These are phyloP conservation scores for Mythimna impura DNA, from an alignment of 2,888 invertebrate genomes.

Conservation along the genomic window DNA sequence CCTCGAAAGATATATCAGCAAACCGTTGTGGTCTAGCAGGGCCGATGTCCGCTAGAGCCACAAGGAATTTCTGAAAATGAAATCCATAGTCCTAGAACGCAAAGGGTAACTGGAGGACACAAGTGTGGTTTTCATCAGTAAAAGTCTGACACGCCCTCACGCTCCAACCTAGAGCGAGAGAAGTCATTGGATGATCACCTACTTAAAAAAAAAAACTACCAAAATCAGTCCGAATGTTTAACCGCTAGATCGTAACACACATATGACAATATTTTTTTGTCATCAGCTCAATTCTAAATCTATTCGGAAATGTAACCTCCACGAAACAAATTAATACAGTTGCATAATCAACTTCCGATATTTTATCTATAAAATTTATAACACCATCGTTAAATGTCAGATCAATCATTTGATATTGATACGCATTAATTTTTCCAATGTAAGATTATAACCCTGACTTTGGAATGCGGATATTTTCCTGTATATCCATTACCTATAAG, in stretches of 20 bases:
- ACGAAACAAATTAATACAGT: neutral
- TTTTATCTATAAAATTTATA: neutral
- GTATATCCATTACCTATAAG: neutral
- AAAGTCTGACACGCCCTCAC: no score
- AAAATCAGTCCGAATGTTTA: neutral
- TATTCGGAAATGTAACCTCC: neutral
- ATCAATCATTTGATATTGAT: neutral
- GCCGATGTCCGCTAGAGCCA: no score
- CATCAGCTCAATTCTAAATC: neutral
- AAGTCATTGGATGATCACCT: neutral
- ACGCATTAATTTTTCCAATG: neutral
- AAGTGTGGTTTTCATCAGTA: no score
- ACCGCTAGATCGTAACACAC: neutral
- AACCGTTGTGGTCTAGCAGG: no score
- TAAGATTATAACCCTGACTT: constrained; percentile 27
- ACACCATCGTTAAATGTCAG: constrained; percentile 1
- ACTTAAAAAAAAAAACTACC: neutral
- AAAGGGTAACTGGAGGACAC: no score
- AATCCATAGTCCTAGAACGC: no score
- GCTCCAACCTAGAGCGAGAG: no score
- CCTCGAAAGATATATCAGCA: no score
- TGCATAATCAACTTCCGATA: constrained; percentile 1
- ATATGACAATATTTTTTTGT: neutral
- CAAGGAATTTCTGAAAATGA: no score
- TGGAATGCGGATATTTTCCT: constrained; percentile 36